Conservation (phyloP, 2,888 invertebrate genomes). For the Heteromurus nitidus region DNA sequence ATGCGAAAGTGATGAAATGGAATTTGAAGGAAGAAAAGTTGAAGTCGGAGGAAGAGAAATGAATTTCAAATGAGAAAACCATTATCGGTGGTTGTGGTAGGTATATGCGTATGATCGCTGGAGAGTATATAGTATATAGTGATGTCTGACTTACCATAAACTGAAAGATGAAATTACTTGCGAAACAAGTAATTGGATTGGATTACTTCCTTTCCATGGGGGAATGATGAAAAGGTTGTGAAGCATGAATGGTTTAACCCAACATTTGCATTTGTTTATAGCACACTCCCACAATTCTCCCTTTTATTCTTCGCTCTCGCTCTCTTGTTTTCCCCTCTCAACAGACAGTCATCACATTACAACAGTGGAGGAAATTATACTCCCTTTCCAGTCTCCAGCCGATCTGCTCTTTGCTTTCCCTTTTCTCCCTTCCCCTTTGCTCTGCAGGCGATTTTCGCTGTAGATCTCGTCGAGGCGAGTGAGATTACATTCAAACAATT, state of each 20-base stretch:
- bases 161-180: slow-evolving; percentile 56
- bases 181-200: slow-evolving; percentile 63
- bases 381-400: background rate
- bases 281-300: slow-evolving; percentile 28
- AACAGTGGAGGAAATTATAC: background rate
- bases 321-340: slow-evolving; percentile 11
- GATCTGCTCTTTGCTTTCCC: background rate
- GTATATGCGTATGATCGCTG: background rate
- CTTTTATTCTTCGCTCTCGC: slow-evolving; percentile 24
- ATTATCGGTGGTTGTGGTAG: background rate
- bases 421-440: background rate
- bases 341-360: slow-evolving; percentile 38
- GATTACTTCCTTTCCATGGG: slow-evolving; percentile 54
- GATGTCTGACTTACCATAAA: slow-evolving; percentile 48
- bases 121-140: background rate
- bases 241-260: slow-evolving; percentile 22
- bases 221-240: slow-evolving; percentile 30
- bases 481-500: slow-evolving; percentile 43
- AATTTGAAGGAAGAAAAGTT: background rate
- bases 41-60: background rate
- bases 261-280: slow-evolving; percentile 47
- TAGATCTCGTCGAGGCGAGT: background rate
- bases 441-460: background rate
- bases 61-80: background rate
- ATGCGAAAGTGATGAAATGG: background rate